Base-by-base conservation (phyloP, 2,888 invertebrate genomes). In the Latrodectus elegans region DNA sequence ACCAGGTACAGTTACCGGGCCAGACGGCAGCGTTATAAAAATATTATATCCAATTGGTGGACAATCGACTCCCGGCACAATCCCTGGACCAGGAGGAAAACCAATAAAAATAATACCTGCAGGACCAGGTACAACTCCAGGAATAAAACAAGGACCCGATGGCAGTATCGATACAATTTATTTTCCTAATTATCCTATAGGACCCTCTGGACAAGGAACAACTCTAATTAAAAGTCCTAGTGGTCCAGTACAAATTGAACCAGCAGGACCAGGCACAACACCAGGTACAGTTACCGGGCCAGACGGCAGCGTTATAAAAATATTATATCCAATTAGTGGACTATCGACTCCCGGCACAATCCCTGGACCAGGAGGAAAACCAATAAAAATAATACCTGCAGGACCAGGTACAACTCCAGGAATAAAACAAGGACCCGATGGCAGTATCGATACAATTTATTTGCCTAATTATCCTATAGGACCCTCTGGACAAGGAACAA, bases 41-140 rank as follows among this genome's bases (percentile, higher is more conserved):
- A 60, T 60, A 55, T 55, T 14, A 3, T 14, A 14, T 14, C 55
- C 55, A 55, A 22, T 22, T 22, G 22, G 22, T 22, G 22, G 22
- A 22, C 22, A 22, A 22, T 55, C 55, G 15, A 11, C 11, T 55
- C 55, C 55, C 11, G 15, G 55, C 3, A 55, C 55, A 14, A 55
- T 11, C 11, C 55, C 55, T 3, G 55, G 55, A 55, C 55, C 55
- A 4, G 55, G 55, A 4, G 55, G 55, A 55, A 55, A 15, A 55
- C 65, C 65, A 10, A 76, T 71, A 38, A 26, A 71, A 38, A 26
- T 71, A n/a, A 49, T 71, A 0, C 76, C 74, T 0, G 55, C 55
- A 2, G 60, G 74, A 10, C 74, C 74, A n/a, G 71, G 71, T 49
- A n/a, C 38, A 49, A 70, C 78, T 22, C 68, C 68, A 15, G n/a